Evolutionary conservation across 1,140 invertebrate genomes (phyloP).

Genomic region (roundworm (Caenorhabditis elegans)): WBcel235 BX284604.4:10210001-10210500

Average conservation of each 20-base stretch:
- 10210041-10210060: no score
- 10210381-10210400: neutral
- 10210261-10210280: neutral
- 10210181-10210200: neutral
- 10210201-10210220: neutral
- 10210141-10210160: neutral
- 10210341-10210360: neutral
- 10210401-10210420: neutral
- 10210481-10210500: neutral
- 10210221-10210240: neutral
- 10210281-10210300: neutral
- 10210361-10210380: neutral
- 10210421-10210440: neutral
- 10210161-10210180: neutral
- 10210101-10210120: neutral
- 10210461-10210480: neutral
- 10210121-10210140: neutral
- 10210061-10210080: no score
- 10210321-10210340: neutral
- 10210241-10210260: neutral
- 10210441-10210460: no score
- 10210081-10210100: neutral
- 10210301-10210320: neutral
- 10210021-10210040: no score
- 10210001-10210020: no score